These are phyloP conservation scores for Datnioides undecimradiatus DNA, from an alignment of 2,113 vertebrate species.

Conservation along the genomic window DNA sequence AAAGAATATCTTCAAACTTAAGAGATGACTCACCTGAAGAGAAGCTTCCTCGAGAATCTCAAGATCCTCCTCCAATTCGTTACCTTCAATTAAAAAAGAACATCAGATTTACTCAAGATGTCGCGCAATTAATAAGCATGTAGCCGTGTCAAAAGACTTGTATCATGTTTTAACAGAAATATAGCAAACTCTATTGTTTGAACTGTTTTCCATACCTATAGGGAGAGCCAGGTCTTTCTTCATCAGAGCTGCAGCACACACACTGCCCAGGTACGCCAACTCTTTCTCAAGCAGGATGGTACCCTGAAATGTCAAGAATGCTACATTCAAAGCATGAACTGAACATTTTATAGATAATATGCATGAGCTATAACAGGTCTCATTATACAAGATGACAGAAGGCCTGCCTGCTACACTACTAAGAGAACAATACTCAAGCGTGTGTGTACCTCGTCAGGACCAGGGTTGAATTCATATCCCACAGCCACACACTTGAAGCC, in stretches of 20 bases:
- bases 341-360: background rate
- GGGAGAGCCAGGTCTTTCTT: slow-evolving; percentile 98
- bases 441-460: slow-evolving; percentile 91
- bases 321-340: background rate
- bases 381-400: background rate
- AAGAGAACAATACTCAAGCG: background rate
- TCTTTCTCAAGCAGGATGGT: slow-evolving; percentile 98
- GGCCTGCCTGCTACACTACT: background rate
- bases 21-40: slow-evolving; percentile 87
- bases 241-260: slow-evolving; percentile 98
- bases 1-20: background rate
- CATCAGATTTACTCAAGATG: background rate
- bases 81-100: slow-evolving; percentile 83
- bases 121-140: background rate
- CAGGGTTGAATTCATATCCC: slow-evolving; percentile 98
- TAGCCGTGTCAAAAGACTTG: background rate
- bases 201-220: slow-evolving; percentile 86
- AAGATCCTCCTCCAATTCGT: slow-evolving; percentile 97
- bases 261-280: slow-evolving; percentile 94
- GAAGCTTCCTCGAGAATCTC: slow-evolving; percentile 99
- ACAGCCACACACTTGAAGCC: slow-evolving; percentile 98
- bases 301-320: slow-evolving; percentile 85
- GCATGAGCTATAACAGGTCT: background rate
- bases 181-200: background rate
- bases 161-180: background rate